These are phyloP conservation scores for Sitodiplosis mosellana DNA, from an alignment of 1,140 invertebrate species.

Conservation along the genomic window DNA sequence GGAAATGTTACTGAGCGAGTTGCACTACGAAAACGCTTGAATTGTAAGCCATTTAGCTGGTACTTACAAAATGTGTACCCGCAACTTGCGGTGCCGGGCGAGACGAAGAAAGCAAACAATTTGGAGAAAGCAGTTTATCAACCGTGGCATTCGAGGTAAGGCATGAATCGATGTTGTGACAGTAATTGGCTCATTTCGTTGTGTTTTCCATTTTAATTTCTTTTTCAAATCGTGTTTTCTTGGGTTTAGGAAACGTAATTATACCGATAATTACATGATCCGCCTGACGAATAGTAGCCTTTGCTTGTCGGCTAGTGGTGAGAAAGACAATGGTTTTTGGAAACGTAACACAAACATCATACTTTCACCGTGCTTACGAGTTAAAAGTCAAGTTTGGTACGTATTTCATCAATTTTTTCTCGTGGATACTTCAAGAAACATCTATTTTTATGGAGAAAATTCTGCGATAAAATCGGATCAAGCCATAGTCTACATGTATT, in stretches of 20 bases:
- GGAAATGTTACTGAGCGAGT: slow-evolving; percentile 65
- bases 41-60: slow-evolving; percentile 84
- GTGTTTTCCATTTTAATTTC: too few species aligned
- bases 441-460: too few species aligned
- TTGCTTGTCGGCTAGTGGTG: slow-evolving; percentile 47
- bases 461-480: too few species aligned
- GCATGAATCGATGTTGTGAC: too few species aligned
- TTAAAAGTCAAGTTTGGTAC: slow-evolving; percentile 37
- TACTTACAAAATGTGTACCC: slow-evolving; percentile 86
- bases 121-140: slow-evolving; percentile 44
- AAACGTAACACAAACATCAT: slow-evolving; percentile 52
- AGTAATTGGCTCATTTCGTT: too few species aligned
- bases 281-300: slow-evolving; percentile 45
- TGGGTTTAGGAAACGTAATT: slow-evolving; percentile 47
- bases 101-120: slow-evolving; percentile 28
- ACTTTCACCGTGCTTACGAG: slow-evolving; percentile 45
- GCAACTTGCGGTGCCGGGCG: slow-evolving; percentile 47
- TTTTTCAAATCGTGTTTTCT: too few species aligned
- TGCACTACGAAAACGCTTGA: slow-evolving; percentile 45
- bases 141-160: slow-evolving; percentile 57
- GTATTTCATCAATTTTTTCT: too few species aligned
- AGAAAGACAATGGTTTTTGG: slow-evolving; percentile 46
- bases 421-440: too few species aligned
- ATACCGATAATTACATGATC: slow-evolving; percentile 52
- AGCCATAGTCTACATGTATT: too few species aligned